These are phyloP conservation scores for Pelecanoides urinatrix DNA, from an alignment of 2,113 vertebrate genomes.

Conservation along the genomic window DNA sequence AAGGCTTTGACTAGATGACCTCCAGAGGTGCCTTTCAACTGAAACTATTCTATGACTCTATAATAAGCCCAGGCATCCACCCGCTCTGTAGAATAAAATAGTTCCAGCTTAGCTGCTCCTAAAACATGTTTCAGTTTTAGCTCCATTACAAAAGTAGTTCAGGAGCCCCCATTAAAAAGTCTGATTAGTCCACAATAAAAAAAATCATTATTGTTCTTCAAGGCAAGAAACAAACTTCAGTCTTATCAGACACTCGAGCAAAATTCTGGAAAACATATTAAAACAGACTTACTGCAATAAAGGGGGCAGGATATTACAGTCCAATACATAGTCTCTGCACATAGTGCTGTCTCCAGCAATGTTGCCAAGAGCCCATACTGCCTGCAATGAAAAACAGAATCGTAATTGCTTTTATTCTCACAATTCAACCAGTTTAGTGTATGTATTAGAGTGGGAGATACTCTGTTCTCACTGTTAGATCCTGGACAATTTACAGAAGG, in stretches of 20 bases:
- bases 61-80: constrained; percentile 14
- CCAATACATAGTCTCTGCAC: constrained; percentile 96
- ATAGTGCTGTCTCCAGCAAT: constrained; percentile 98
- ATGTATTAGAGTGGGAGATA: background rate
- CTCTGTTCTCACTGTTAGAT: background rate
- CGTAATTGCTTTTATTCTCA: background rate
- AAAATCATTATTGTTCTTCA: background rate
- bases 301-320: constrained; percentile 95
- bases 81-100: constrained; percentile 10
- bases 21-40: constrained; percentile 10
- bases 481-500: background rate
- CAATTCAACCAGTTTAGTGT: background rate
- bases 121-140: background rate
- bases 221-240: background rate
- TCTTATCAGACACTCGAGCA: background rate
- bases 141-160: background rate
- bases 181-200: background rate
- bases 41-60: background rate
- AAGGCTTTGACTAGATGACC: background rate
- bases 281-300: constrained; percentile 90
- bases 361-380: constrained; percentile 97
- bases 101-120: background rate
- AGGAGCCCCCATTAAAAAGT: background rate
- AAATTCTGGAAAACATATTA: background rate
- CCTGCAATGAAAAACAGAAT: constrained; percentile 74